These are phyloP conservation scores for Agrypnia vestita DNA, from an alignment of 1,140 invertebrate species.

Conservation along the genomic window DNA sequence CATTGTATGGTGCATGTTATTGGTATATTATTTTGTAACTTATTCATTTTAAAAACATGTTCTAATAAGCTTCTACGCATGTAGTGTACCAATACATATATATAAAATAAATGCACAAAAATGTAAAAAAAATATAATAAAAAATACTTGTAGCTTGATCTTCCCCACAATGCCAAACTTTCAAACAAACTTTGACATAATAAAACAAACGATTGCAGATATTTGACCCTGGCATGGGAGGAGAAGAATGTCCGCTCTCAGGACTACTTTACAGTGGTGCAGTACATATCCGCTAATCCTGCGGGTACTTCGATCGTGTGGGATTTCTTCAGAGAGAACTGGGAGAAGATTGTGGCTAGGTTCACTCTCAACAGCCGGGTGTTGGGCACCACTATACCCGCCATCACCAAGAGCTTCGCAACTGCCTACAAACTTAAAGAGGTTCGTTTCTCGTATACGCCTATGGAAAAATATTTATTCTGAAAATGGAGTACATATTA, in stretches of 20 bases:
- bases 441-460: conserved; percentile 66
- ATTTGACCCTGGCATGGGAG: conserved; percentile 80
- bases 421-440: conserved; percentile 81
- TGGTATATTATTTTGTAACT: too few relatives aligned
- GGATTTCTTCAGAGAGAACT: conserved; percentile 86
- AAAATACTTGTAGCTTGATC: too few relatives aligned
- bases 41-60: too few relatives aligned
- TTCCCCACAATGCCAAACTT: too few relatives aligned
- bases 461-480: too few relatives aligned
- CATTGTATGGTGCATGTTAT: too few relatives aligned
- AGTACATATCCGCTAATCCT: conserved; percentile 81
- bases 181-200: too few relatives aligned
- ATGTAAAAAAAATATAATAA: too few relatives aligned
- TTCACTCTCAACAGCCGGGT: conserved; percentile 89
- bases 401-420: conserved; percentile 80
- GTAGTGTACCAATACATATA: too few relatives aligned
- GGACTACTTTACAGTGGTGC: conserved; percentile 86
- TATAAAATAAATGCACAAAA: too few relatives aligned
- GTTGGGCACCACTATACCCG: conserved; percentile 82
- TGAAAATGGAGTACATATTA: too few relatives aligned
- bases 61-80: too few relatives aligned
- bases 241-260: conserved; percentile 84
- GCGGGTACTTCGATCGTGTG: conserved; percentile 84
- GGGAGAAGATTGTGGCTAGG: conserved; percentile 81
- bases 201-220: conserved; percentile 70